Evolutionary conservation across 2,113 vertebrate genomes (phyloP).

Genomic region (Pavo muticus): DNA sequence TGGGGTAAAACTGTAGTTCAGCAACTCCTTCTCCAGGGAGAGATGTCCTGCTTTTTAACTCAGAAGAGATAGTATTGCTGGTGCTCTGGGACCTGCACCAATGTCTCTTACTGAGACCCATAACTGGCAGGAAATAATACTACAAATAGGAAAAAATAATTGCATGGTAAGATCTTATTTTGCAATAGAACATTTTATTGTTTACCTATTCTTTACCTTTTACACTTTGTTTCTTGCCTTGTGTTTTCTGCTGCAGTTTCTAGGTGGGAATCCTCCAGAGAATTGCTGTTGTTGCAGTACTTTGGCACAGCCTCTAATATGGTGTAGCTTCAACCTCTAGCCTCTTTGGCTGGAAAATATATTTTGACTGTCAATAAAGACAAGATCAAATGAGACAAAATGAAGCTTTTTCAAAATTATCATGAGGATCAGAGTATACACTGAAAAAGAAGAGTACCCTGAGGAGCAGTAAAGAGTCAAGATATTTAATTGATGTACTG

Average conservation of each 20-base stretch:
- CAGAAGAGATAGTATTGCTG: rapidly evolving
- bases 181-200: background rate
- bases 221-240: background rate
- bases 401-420: slow-evolving; percentile 1
- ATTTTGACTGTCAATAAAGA: background rate
- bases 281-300: background rate
- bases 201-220: background rate
- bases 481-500: background rate
- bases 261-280: background rate
- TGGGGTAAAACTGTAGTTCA: background rate
- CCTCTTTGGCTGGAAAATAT: background rate
- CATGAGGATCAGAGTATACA: background rate
- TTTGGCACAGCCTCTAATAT: background rate
- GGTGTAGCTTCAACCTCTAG: background rate
- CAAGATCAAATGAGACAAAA: background rate
- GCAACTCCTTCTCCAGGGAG: background rate
- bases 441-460: background rate
- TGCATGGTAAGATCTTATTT: background rate
- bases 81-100: background rate
- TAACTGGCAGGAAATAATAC: background rate
- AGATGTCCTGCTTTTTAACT: background rate
- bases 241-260: background rate
- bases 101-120: background rate
- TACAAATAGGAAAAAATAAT: background rate
- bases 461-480: background rate